Percentiles rank a stretch among this genome's conserved stretches.
These are phyloP conservation scores for Siniperca undulata DNA, from an alignment of 2,797 vertebrate species.

Conservation along the genomic window DNA sequence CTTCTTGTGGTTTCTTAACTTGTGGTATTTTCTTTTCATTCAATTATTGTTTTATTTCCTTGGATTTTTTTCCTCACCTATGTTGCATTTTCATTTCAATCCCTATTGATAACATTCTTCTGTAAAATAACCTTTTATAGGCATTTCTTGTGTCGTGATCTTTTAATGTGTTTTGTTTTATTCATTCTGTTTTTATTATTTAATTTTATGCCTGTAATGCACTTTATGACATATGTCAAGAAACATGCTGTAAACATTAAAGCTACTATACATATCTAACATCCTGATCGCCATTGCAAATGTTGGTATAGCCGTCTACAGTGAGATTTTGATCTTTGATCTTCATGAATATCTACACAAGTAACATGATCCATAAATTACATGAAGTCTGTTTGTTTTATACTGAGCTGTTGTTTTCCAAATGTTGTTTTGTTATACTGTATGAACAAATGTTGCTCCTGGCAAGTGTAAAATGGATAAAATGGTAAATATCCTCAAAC, in stretches of 20 bases:
- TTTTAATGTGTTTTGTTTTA: slow-evolving; percentile 23
- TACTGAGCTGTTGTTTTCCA: not conserved
- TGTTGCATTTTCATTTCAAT: slow-evolving; percentile 33
- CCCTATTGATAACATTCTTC: not conserved
- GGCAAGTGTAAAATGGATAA: not conserved
- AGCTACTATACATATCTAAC: not conserved
- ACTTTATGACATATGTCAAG: slow-evolving; percentile 25
- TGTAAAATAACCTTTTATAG: slow-evolving; percentile 23
- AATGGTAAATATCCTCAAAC: not conserved
- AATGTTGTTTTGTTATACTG: not conserved
- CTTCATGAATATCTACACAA: not conserved
- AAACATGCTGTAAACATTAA: slow-evolving; percentile 18
- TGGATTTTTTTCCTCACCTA: slow-evolving; percentile 18
- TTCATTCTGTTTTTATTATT: slow-evolving; percentile 23
- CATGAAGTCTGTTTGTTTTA: not conserved
- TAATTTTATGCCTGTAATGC: not conserved
- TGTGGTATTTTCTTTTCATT: slow-evolving; percentile 16
- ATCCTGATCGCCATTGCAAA: slow-evolving; percentile 17
- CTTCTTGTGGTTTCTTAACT: slow-evolving; percentile 7
- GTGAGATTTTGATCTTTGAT: not conserved
- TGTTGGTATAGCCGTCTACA: not conserved
- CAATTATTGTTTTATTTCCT: slow-evolving; percentile 29
- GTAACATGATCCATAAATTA: not conserved
- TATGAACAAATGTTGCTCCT: slow-evolving; percentile 1
- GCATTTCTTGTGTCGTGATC: slow-evolving; percentile 10